Evolutionary conservation across 2,113 vertebrate genomes (phyloP).

Genomic region (Canis aureus): DNA sequence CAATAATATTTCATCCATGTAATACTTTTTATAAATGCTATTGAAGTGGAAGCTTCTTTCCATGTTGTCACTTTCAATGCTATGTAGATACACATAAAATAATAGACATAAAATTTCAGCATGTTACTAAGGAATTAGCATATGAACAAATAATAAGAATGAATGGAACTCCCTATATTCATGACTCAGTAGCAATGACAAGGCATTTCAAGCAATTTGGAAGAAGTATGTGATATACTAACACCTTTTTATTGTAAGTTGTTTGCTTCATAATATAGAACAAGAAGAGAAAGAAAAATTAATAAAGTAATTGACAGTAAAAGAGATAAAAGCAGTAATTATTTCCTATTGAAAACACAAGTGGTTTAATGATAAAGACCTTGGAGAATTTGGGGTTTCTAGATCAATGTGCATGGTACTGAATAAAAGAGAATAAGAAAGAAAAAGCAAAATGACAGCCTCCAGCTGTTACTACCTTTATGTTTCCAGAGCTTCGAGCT

Average conservation of each 20-base stretch:
- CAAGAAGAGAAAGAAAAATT: neutral
- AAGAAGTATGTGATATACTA: neutral
- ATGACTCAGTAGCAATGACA: neutral
- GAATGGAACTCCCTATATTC: neutral
- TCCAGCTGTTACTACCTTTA: neutral
- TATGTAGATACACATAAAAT: neutral
- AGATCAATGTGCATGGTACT: neutral
- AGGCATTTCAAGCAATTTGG: conserved; percentile 32
- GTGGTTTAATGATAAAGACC: neutral
- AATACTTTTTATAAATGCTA: neutral
- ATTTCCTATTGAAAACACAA: conserved; percentile 18
- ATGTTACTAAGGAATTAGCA: neutral
- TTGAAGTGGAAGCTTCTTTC: neutral
- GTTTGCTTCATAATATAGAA: conserved; percentile 49
- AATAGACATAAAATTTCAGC: neutral
- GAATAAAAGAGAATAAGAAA: conserved; percentile 17
- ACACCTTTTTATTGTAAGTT: neutral
- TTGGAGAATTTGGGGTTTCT: neutral
- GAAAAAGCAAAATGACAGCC: neutral
- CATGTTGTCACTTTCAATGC: neutral
- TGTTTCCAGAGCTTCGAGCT: neutral
- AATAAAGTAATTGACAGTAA: conserved; percentile 60
- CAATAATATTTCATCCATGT: neutral
- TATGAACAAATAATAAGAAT: neutral
- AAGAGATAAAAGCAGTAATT: neutral